Conservation (phyloP, 1,140 invertebrate genomes). For the Drosophila lacteicornis region DNA sequence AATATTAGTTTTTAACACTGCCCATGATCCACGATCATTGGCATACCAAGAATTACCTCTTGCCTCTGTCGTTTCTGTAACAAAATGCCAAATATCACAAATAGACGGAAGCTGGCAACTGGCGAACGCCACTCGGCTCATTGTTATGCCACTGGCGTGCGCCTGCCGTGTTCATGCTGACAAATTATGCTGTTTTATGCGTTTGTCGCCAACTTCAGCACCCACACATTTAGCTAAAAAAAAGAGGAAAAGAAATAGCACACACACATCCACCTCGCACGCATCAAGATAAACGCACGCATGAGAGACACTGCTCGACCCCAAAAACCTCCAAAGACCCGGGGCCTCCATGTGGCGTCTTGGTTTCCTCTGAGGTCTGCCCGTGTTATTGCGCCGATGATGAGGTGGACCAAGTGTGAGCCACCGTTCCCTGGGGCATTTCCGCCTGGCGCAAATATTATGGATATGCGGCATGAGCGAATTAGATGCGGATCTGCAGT, state of each 20-base stretch:
- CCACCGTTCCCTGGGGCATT: conserved; percentile 71
- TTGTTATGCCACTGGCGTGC: conserved; percentile 69
- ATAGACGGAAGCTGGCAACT: conserved; percentile 15
- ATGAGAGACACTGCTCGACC: conserved; percentile 52
- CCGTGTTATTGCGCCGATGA: conserved; percentile 37
- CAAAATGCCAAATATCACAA: conserved; percentile 22
- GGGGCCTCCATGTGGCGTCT: conserved; percentile 43
- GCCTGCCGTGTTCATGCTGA: conserved; percentile 69
- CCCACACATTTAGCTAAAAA: conserved; percentile 13
- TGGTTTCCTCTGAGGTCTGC: conserved; percentile 67
- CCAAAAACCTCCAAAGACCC: conserved; percentile 28
- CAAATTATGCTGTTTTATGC: conserved; percentile 82
- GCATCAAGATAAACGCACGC: conserved; percentile 68
- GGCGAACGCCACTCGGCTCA: conserved; percentile 44
- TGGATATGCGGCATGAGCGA: conserved; percentile 64
- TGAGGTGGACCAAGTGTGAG: conserved; percentile 28
- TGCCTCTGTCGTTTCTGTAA: not conserved
- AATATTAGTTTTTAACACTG: too few relatives aligned
- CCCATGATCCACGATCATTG: not conserved
- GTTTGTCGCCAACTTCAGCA: conserved; percentile 65
- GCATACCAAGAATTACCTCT: not conserved
- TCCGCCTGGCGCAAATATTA: conserved; percentile 72
- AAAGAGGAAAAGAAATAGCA: not conserved
- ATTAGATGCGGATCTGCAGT: conserved; percentile 24
- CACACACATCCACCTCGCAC: conserved; percentile 23